Conservation (phyloP, 2,113 vertebrate species). For the rat (Rattus norvegicus) region GRCr8 NC_086031.1:93079001-93079500, state of each 20-base stretch:
- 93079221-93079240: background rate
- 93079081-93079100: conserved; percentile 55
- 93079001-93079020: conserved; percentile 17
- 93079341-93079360: background rate
- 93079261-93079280: background rate
- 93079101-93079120: conserved; percentile 74
- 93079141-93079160: conserved; percentile 66
- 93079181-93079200: background rate
- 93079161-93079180: conserved; percentile 17
- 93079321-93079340: background rate
- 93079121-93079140: conserved; percentile 73
- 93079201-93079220: background rate
- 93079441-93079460: conserved; percentile 65
- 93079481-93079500: conserved; percentile 29
- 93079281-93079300: background rate
- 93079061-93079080: conserved; percentile 62
- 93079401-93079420: background rate
- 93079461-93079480: conserved; percentile 71
- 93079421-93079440: conserved; percentile 54
- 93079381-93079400: background rate
- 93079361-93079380: background rate
- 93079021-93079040: conserved; percentile 5
- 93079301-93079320: background rate
- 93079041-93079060: conserved; percentile 54
- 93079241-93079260: background rate